Evolutionary conservation across 2,113 vertebrate genomes (phyloP), one percentile per base, ranked within the genome.

Genomic region (Mixornis gularis): DNA sequence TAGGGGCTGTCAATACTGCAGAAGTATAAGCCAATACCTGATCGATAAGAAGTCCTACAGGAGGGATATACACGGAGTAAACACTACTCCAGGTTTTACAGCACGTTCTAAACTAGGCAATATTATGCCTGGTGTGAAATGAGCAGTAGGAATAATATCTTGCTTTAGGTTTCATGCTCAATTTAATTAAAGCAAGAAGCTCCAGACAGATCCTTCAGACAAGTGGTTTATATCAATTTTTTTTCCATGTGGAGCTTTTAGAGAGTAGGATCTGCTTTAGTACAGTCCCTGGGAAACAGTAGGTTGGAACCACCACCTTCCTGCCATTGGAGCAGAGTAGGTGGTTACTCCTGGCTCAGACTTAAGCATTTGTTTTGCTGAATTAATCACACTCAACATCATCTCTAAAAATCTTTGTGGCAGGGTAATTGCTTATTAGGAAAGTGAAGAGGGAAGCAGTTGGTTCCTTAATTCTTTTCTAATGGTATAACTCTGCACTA

Each of bases 181-280:
- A 71, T 81, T 84, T 92, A 95, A 78, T 84, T 92, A 58, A 91
- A 87, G 40, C 63, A 76, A 72, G 89, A 48, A 79, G 69, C 62
- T 90, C 49, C 80, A 92, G 84, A 34, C 85, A 59, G 76, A 32
- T 64, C 46, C 80, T 91, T 88, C 77, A 84, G 44, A 64, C 38
- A 51, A 79, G 34, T 49, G 56, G 11, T 48, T 92, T 86, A 4
- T 58, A 40, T 72, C 0, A 0, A 0, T 7, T 15, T 44, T 52
- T 49, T 65, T 66, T 85, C 38, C 30, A 13, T 16, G 10, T 24
- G 49, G 38, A 60, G 30, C 21, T 66, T 78, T 87, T 52, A 21
- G n/a, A 20, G 55, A 53, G 29, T 11, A 19, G 17, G 62, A 27
- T 22, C 14, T 79, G 53, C 49, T 76, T 71, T 44, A 32, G 27